Percentiles rank a stretch among this genome's conserved stretches.
These are phyloP conservation scores for Coelopa pilipes DNA, from an alignment of 2,888 invertebrate genomes.

Conservation along the genomic window DNA sequence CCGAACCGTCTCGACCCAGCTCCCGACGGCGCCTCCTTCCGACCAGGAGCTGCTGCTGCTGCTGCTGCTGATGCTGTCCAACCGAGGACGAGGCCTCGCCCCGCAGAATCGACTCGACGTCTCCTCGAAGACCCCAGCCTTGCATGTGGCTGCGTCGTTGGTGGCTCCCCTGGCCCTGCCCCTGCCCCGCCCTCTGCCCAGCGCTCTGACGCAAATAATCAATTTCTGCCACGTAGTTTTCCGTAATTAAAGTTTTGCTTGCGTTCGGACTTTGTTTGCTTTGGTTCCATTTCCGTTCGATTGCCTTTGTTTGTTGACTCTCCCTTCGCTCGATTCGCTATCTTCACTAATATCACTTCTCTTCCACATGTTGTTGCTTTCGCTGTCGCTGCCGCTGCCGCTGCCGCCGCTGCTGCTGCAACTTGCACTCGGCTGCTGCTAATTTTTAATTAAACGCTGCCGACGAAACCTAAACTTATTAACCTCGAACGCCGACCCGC, in stretches of 20 bases:
- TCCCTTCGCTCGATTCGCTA: slow-evolving; percentile 45
- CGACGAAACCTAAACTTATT: slow-evolving; percentile 27
- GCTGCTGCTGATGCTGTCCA: no score
- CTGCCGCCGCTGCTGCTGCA: background rate
- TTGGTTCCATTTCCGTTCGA: slow-evolving; percentile 32
- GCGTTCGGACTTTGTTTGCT: background rate
- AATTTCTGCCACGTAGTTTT: background rate
- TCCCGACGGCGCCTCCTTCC: no score
- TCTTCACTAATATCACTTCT: slow-evolving; percentile 51
- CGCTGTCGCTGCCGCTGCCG: slow-evolving; percentile 16
- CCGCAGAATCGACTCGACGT: no score
- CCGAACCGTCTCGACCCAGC: background rate
- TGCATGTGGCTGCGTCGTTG: background rate
- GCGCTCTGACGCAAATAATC: no score
- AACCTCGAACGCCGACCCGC: slow-evolving; percentile 14
- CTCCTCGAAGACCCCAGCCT: background rate
- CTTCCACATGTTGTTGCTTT: slow-evolving; percentile 47
- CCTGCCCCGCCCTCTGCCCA: no score
- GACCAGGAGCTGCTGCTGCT: no score
- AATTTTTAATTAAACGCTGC: slow-evolving; percentile 30
- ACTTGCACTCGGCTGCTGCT: slow-evolving; percentile 18
- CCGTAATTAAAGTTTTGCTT: background rate
- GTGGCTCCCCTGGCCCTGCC: no score
- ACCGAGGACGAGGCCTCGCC: no score
- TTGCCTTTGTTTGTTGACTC: slow-evolving; percentile 42